These are phyloP conservation scores for Ennomos fuscantarius DNA, from an alignment of 2,888 invertebrate species.

Conservation along the genomic window DNA sequence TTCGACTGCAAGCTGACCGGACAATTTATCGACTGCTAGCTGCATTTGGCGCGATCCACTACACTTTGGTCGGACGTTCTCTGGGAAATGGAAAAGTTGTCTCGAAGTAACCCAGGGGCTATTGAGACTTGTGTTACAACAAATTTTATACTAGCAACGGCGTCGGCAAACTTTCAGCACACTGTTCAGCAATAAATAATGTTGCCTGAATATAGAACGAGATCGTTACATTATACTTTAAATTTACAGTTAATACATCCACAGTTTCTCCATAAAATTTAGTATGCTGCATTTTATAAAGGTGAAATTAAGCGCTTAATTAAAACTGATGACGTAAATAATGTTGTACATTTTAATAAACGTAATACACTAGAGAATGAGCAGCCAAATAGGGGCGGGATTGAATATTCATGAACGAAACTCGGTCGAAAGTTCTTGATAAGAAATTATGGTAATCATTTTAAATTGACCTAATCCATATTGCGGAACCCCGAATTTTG, in stretches of 20 bases:
- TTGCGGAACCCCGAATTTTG: conserved; percentile 59
- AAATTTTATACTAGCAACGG: conserved; percentile 62
- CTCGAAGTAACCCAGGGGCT: conserved; percentile 57
- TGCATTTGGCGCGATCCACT: conserved; percentile 53
- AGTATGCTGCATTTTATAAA: conserved; percentile 17
- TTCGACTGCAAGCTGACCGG: conserved; percentile 50
- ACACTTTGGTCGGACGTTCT: conserved; percentile 46
- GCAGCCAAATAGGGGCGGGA: conserved; percentile 54
- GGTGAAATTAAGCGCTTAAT: conserved; percentile 20
- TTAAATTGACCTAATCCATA: conserved; percentile 77
- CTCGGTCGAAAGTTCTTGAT: conserved; percentile 68
- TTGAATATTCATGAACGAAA: conserved; percentile 70
- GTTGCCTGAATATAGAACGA: conserved; percentile 58
- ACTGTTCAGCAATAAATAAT: conserved; percentile 68
- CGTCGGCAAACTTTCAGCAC: conserved; percentile 60
- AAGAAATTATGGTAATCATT: conserved; percentile 78
- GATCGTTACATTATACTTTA: conserved; percentile 61
- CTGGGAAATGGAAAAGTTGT: conserved; percentile 68
- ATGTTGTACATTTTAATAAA: conserved; percentile 49
- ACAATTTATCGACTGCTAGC: conserved; percentile 59
- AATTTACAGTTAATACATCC: conserved; percentile 53
- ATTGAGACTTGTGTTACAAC: conserved; percentile 60
- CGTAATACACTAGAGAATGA: conserved; percentile 54
- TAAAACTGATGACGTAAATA: conserved; percentile 24
- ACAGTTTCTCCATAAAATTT: conserved; percentile 23